Evolutionary conservation across 2,888 invertebrate genomes (phyloP).

Genomic region (Trissoscelio sp.): DNA sequence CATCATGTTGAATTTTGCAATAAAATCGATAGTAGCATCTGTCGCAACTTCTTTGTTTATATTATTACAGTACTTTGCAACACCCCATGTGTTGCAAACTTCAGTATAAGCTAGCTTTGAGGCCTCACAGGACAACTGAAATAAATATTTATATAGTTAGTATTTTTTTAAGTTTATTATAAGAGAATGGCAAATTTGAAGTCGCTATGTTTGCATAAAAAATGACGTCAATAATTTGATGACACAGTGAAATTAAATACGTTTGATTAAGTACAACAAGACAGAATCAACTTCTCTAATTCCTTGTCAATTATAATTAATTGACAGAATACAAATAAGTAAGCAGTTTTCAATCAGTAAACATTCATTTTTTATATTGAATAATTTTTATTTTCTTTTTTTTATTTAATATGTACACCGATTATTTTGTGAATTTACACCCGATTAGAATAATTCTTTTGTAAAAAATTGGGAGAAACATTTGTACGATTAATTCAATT

Average conservation of each 20-base stretch:
- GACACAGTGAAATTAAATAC: slow-evolving; percentile 18
- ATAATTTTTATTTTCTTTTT: no score
- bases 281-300: no score
- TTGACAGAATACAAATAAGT: no score
- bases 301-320: no score
- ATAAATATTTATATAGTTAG: neutral
- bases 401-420: no score
- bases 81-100: slow-evolving; percentile 74
- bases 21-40: slow-evolving; percentile 72
- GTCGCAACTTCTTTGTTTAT: slow-evolving; percentile 53
- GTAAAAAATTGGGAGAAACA: no score
- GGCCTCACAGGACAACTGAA: slow-evolving; percentile 85
- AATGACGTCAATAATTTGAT: slow-evolving; percentile 2
- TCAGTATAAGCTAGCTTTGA: slow-evolving; percentile 66
- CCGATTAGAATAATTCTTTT: no score
- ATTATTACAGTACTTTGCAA: slow-evolving; percentile 71
- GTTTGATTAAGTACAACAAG: neutral
- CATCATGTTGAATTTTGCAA: slow-evolving; percentile 72
- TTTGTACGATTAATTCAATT: no score
- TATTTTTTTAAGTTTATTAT: neutral
- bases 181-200: neutral
- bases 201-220: neutral
- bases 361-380: no score
- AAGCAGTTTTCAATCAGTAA: no score
- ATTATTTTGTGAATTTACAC: no score